Evolutionary conservation across 2,888 invertebrate genomes (phyloP).

Genomic region (Fragum fragum): DNA sequence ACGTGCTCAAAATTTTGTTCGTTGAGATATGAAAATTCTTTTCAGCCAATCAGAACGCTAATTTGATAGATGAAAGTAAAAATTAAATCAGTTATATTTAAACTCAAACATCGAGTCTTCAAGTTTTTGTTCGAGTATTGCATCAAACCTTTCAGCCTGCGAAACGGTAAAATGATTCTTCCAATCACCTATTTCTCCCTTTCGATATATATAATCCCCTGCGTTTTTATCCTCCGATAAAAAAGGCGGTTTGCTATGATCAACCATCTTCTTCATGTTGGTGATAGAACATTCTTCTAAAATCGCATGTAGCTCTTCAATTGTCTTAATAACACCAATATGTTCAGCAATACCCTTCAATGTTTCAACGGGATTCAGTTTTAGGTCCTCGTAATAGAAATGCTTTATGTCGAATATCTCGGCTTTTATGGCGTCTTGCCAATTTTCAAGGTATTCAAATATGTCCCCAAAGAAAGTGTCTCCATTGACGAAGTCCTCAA

Average conservation of each 20-base stretch:
- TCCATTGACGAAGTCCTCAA: background rate
- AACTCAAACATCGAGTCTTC: background rate
- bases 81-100: background rate
- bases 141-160: conserved; percentile 1
- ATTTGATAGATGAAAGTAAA: too few species aligned
- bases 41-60: too few species aligned
- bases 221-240: too few species aligned
- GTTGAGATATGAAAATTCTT: too few species aligned
- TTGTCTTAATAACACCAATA: conserved; percentile 1
- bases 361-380: background rate
- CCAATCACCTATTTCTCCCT: conserved; percentile 17
- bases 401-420: background rate
- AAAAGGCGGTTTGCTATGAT: background rate
- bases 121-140: background rate
- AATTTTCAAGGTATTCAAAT: conserved; percentile 2
- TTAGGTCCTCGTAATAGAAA: conserved; percentile 20
- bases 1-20: too few species aligned
- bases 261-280: background rate
- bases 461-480: background rate
- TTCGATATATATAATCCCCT: background rate
- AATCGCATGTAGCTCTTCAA: background rate
- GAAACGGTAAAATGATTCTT: conserved; percentile 6
- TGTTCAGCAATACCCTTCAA: conserved; percentile 2
- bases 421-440: background rate
- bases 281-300: conserved; percentile 5